These are phyloP conservation scores for Papilio gigon DNA, from an alignment of 2,888 invertebrate genomes.

Conservation along the genomic window DNA sequence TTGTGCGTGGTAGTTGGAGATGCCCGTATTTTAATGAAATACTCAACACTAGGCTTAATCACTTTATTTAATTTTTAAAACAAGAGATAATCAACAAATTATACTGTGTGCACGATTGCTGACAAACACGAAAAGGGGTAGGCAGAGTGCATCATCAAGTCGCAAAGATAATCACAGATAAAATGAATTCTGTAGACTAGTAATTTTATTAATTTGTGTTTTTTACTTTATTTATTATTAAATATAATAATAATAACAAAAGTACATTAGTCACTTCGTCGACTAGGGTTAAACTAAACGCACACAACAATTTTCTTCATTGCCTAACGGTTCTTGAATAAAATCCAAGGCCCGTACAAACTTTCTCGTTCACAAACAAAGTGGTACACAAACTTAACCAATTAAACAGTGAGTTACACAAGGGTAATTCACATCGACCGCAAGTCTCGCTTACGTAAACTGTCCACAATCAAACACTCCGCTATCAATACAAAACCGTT, in stretches of 20 bases:
- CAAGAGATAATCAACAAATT: no score
- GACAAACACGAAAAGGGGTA: no score
- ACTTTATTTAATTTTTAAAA: no score
- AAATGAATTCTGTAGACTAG: no score
- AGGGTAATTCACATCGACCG: slow-evolving; percentile 13
- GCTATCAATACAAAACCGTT: slow-evolving; percentile 14
- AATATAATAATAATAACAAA: no score
- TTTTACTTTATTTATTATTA: not conserved
- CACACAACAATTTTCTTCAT: not conserved
- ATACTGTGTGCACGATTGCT: no score
- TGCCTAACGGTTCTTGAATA: slow-evolving; percentile 3
- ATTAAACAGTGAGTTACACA: slow-evolving; percentile 32
- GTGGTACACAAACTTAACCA: slow-evolving; percentile 28
- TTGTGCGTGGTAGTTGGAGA: no score
- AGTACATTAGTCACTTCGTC: not conserved
- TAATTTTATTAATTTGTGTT: no score
- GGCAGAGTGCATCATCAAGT: no score
- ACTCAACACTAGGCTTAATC: no score
- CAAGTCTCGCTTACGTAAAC: slow-evolving; percentile 29
- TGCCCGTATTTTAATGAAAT: no score
- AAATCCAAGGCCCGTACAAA: slow-evolving; percentile 20
- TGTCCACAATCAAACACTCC: slow-evolving; percentile 11
- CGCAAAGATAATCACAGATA: no score
- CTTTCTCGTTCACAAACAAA: slow-evolving; percentile 29
- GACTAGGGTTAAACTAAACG: not conserved